Evolutionary conservation across 2,888 invertebrate species (phyloP), one percentile per base, ranked within the genome.

Genomic region (Mimumesa dahlbomi): DNA sequence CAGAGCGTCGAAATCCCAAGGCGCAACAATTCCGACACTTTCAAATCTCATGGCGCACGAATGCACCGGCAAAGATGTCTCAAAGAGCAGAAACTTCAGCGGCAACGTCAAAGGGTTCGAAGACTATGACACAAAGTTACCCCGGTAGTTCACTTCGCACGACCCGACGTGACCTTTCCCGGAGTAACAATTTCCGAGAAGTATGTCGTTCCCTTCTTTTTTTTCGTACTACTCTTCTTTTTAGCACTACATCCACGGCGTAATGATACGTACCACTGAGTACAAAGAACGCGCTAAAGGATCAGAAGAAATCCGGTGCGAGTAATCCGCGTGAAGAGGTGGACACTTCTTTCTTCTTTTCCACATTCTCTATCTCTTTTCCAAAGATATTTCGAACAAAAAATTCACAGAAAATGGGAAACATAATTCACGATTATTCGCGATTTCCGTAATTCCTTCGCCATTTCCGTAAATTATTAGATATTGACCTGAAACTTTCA

Each of bases 91-190:
- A 25, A 25, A 7, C 4, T 25, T 65, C 57, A 52, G 52, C 4
- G 46, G 46, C 13, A 19, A 18, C 52, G 40, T 25, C 61, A 25
- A 61, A 61, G 52, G 52, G 36, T 25, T 50, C 43, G 34, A 46
- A 42, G 59, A 45, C 42, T 53, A 40, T 29, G 18, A 29, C 59
- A 38, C 52, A 42, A n/a, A 64, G 48, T 67, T 56, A 21, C 31
- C 49, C 16, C 4, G 46, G 29, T 56, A 50, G 67, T 56, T 67
- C 42, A 45, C 21, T 45, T 45, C 21, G 18, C 9, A 1, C 5
- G 48, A 48, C 48, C 18, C 45, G 2, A 13, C 49, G 18, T 7
- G 52, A 68, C 21, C 53, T 36, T 48, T 36, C 9, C 25, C 9
- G 34, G 22, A 22, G n/a, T 13, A 6, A n/a, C 11, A 16, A 19